A percentile compares a stretch with the other conserved stretches of the same genome.
Conservation (phyloP, 2,113 vertebrate species). For the Megaceryle torquata region DNA sequence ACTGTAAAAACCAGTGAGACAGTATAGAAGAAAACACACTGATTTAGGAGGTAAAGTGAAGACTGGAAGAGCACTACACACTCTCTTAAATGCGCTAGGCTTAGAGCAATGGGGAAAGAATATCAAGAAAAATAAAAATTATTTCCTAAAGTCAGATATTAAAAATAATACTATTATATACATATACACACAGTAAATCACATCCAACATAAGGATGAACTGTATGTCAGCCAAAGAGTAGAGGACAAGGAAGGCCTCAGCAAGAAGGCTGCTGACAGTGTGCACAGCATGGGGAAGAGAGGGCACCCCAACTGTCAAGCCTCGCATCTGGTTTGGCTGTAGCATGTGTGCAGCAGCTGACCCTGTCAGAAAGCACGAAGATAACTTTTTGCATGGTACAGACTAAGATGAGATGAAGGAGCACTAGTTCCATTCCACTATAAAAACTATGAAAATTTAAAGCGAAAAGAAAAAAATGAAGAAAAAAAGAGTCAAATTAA, state of each 20-base stretch:
- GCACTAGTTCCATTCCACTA: neutral
- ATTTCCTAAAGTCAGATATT: neutral
- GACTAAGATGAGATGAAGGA: neutral
- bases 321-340: fast-evolving
- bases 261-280: neutral
- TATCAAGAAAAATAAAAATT: neutral
- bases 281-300: neutral
- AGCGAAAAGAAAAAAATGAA: neutral
- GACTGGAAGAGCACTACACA: neutral
- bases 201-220: neutral
- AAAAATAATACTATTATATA: neutral
- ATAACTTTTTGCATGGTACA: neutral
- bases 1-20: neutral
- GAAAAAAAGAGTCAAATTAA: neutral
- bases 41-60: neutral
- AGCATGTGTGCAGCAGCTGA: neutral
- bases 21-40: neutral
- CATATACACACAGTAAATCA: neutral
- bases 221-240: neutral
- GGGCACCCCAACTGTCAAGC: fast-evolving
- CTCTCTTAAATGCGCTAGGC: neutral
- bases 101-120: neutral
- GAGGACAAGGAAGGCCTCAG: neutral
- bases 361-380: neutral
- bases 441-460: neutral